Conservation (phyloP, 2,797 vertebrate species). For the Acrossocheilus wenchowensis region DNA sequence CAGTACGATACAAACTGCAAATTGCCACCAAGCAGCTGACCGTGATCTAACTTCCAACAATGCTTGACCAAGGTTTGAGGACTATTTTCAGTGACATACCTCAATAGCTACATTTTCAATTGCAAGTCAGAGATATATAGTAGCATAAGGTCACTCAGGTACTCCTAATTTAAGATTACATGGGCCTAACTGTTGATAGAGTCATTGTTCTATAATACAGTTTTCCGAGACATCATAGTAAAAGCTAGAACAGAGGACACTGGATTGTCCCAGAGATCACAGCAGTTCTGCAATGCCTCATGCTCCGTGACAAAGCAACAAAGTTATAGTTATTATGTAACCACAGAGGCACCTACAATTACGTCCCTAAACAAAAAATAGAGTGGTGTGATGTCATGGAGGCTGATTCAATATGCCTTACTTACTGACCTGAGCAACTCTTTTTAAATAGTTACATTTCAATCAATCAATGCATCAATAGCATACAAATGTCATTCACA, state of each 20-base stretch:
- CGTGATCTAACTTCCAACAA: slow-evolving; percentile 13
- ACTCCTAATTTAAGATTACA: background rate
- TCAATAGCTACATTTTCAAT: background rate
- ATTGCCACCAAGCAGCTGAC: background rate
- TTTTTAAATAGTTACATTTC: background rate
- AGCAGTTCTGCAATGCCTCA: slow-evolving; percentile 20
- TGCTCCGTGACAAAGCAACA: slow-evolving; percentile 19
- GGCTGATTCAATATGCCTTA: background rate
- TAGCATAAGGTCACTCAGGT: background rate
- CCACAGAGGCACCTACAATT: slow-evolving; percentile 20
- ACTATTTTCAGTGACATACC: background rate
- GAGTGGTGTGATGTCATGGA: slow-evolving; percentile 14
- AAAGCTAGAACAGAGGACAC: background rate
- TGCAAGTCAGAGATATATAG: background rate
- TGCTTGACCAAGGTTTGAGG: background rate
- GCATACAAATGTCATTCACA: slow-evolving; percentile 10
- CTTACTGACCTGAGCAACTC: background rate
- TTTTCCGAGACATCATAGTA: slow-evolving; percentile 8
- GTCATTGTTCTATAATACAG: background rate
- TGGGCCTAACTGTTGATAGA: background rate
- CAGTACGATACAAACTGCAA: slow-evolving; percentile 27
- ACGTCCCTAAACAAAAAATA: background rate
- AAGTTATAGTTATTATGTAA: slow-evolving; percentile 31
- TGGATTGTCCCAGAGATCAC: slow-evolving; percentile 6
- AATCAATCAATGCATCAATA: background rate